Conservation (phyloP, 1,140 invertebrate genomes). For the Platyura marginata region DNA sequence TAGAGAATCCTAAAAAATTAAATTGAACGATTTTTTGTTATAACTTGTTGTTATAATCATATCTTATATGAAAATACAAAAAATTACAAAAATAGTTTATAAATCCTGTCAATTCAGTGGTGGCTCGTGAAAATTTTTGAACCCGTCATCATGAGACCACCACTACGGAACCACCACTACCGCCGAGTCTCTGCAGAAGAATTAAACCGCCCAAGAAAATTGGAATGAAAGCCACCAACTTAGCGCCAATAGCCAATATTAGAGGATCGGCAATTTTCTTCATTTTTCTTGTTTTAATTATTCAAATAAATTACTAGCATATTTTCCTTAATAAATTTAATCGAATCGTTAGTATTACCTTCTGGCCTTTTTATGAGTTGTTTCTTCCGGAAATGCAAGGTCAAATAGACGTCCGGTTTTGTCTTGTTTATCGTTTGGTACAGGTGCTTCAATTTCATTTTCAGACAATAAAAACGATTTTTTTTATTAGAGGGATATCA, state of each 20-base stretch:
- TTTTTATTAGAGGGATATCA: no score
- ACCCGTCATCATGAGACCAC: no score
- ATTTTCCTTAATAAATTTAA: conserved; percentile 3
- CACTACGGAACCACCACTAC: conserved; percentile 26
- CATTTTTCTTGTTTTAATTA: conserved; percentile 28
- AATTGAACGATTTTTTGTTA: no score
- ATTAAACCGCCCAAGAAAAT: conserved; percentile 44
- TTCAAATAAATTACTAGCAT: no score
- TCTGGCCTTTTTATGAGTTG: conserved; percentile 32
- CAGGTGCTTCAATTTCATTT: conserved; percentile 30
- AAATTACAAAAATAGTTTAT: no score
- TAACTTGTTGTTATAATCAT: no score
- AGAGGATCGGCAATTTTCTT: conserved; percentile 49
- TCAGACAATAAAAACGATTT: conserved; percentile 26
- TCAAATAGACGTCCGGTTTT: conserved; percentile 29
- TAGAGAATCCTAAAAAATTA: no score
- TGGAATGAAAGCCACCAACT: conserved; percentile 47
- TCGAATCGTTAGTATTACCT: no score
- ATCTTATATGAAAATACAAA: no score
- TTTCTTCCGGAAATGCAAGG: conserved; percentile 32
- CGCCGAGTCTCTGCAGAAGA: conserved; percentile 47
- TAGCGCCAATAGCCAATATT: conserved; percentile 40
- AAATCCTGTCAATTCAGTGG: no score
- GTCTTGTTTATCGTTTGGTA: conserved; percentile 30
- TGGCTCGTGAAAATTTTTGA: no score